These are phyloP conservation scores for Sebastes matsubarae DNA, from an alignment of 2,797 vertebrate species.

Conservation along the genomic window DNA sequence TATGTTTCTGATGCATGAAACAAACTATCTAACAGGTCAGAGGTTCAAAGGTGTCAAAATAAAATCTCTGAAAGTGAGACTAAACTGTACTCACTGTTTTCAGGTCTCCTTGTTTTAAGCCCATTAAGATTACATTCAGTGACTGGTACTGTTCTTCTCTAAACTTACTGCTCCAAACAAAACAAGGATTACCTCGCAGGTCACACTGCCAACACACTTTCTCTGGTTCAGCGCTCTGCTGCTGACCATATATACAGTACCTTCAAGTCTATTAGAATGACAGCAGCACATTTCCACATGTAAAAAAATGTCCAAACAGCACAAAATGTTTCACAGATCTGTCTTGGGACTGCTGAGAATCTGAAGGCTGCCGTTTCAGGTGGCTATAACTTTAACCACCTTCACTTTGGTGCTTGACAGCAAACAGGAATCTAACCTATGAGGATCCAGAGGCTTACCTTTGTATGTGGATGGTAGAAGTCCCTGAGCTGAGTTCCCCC, in stretches of 20 bases:
- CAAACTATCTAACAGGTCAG: slow-evolving; percentile 16
- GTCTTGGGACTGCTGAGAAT: slow-evolving; percentile 10
- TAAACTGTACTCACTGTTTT: slow-evolving; percentile 35
- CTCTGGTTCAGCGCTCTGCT: neutral
- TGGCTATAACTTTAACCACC: slow-evolving; percentile 40
- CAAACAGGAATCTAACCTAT: slow-evolving; percentile 11
- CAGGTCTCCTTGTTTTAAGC: slow-evolving; percentile 36
- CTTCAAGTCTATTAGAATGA: neutral
- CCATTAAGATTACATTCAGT: slow-evolving; percentile 51
- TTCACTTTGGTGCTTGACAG: slow-evolving; percentile 35
- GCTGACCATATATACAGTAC: neutral
- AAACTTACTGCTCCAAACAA: slow-evolving; percentile 51
- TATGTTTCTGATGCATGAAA: neutral
- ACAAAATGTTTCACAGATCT: neutral
- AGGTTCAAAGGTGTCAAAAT: slow-evolving; percentile 21
- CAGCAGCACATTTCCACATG: neutral
- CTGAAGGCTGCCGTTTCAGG: slow-evolving; percentile 29
- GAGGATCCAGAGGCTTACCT: slow-evolving; percentile 74
- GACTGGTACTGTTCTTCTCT: slow-evolving; percentile 55
- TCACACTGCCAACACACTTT: slow-evolving; percentile 38
- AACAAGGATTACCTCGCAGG: slow-evolving; percentile 60
- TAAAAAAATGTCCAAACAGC: slow-evolving; percentile 1
- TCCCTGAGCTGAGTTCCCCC: slow-evolving; percentile 72
- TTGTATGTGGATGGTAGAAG: slow-evolving; percentile 63
- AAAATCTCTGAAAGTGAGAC: slow-evolving; percentile 33